Evolutionary conservation across 2,113 vertebrate genomes (phyloP).

Genomic region (Cebidichthys violaceus): DNA sequence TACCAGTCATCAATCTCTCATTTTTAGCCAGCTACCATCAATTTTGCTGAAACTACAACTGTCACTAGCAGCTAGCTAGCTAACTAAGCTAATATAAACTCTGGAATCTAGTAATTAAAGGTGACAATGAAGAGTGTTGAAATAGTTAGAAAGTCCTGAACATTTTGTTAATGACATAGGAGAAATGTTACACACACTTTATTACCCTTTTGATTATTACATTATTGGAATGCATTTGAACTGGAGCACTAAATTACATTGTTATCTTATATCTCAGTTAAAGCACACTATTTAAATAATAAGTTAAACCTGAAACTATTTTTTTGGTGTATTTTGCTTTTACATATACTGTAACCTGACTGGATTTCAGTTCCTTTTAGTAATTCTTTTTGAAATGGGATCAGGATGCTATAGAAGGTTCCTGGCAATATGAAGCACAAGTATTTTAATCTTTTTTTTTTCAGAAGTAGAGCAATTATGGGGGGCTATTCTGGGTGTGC

Average conservation of each 20-base stretch:
- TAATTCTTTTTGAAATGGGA: conserved; percentile 20
- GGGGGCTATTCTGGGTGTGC: conserved; percentile 9
- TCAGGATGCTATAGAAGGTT: conserved; percentile 4
- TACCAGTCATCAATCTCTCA: neutral
- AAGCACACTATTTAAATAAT: neutral
- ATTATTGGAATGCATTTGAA: neutral
- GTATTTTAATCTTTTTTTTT: conserved; percentile 10
- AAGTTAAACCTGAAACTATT: neutral
- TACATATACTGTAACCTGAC: conserved; percentile 1
- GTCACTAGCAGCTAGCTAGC: neutral
- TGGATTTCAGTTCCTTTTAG: neutral
- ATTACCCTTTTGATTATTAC: neutral
- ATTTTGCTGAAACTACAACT: neutral
- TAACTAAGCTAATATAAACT: neutral
- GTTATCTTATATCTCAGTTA: neutral
- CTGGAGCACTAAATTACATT: neutral
- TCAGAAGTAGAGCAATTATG: neutral
- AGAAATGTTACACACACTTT: neutral
- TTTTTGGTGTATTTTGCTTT: neutral
- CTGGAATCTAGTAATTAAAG: neutral
- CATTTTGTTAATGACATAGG: neutral
- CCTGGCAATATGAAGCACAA: neutral
- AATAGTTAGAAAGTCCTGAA: neutral
- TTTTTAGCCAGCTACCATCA: neutral
- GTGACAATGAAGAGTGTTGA: neutral